These are phyloP conservation scores for Diachrysia chrysitis DNA, from an alignment of 2,888 invertebrate genomes.

Conservation along the genomic window DNA sequence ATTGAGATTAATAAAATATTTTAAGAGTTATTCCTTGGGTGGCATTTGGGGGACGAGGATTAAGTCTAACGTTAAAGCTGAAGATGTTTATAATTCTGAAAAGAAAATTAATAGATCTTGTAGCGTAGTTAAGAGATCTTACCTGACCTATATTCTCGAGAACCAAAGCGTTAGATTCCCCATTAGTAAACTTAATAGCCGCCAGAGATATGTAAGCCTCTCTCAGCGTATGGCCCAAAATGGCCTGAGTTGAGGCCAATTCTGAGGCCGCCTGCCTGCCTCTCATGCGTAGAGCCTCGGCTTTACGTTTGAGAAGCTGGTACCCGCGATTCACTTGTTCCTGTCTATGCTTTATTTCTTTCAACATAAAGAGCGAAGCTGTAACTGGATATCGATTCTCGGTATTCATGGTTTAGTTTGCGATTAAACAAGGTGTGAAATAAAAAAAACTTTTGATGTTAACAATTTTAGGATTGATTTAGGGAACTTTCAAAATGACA, in stretches of 20 bases:
- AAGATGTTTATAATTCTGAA: too few species aligned
- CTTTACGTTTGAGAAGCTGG: slow-evolving; percentile 79
- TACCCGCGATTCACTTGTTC: slow-evolving; percentile 80
- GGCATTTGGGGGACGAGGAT: too few species aligned
- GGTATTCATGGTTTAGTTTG: slow-evolving; percentile 71
- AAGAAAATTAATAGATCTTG: neutral
- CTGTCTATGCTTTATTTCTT: slow-evolving; percentile 82
- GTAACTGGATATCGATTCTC: slow-evolving; percentile 83
- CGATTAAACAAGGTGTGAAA: neutral
- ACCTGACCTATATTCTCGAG: slow-evolving; percentile 85
- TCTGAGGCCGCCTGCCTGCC: slow-evolving; percentile 79
- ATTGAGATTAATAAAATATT: neutral
- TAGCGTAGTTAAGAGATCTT: slow-evolving; percentile 16
- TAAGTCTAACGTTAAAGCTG: too few species aligned
- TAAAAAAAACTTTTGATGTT: neutral
- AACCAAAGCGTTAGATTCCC: slow-evolving; percentile 84
- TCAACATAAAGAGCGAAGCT: slow-evolving; percentile 82
- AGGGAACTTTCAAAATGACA: neutral
- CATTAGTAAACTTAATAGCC: slow-evolving; percentile 84
- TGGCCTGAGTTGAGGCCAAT: slow-evolving; percentile 75
- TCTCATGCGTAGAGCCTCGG: slow-evolving; percentile 78
- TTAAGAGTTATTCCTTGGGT: too few species aligned
- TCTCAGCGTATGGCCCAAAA: slow-evolving; percentile 77
- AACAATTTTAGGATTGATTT: slow-evolving; percentile 3
- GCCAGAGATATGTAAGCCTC: slow-evolving; percentile 85